Evolutionary conservation across 1,140 invertebrate genomes (phyloP).

Genomic region (Plutomurus gul): DNA sequence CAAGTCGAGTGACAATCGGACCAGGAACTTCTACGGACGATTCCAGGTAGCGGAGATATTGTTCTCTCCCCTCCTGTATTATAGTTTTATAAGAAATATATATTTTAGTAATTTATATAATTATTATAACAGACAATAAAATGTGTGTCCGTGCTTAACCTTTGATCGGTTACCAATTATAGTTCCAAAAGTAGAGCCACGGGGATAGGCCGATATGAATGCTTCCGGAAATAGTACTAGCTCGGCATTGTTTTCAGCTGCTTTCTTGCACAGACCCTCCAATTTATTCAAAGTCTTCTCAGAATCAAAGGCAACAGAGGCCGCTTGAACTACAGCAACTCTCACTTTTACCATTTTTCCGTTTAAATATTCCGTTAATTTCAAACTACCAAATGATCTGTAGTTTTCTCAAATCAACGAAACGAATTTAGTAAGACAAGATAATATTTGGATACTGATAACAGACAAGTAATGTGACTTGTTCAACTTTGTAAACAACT

Average conservation of each 20-base stretch:
- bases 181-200: conserved; percentile 38
- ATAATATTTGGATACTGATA: too few relatives aligned
- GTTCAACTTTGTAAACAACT: too few relatives aligned
- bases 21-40: conserved; percentile 46
- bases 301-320: not conserved
- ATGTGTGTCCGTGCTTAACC: not conserved
- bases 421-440: too few relatives aligned
- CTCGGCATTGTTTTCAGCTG: not conserved
- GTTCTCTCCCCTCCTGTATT: conserved; percentile 30
- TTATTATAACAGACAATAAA: not conserved
- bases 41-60: conserved; percentile 40
- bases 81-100: not conserved
- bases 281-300: not conserved
- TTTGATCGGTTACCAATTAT: not conserved
- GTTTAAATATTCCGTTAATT: not conserved
- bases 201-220: conserved; percentile 33
- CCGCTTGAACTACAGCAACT: not conserved
- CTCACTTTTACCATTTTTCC: not conserved
- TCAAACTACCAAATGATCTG: too few relatives aligned
- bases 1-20: conserved; percentile 33
- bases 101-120: not conserved
- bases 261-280: not conserved
- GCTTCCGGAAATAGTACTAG: not conserved
- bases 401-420: too few relatives aligned
- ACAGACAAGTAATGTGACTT: too few relatives aligned